Base-by-base conservation (phyloP, 1,140 invertebrate species). In the Battus philenor region DNA sequence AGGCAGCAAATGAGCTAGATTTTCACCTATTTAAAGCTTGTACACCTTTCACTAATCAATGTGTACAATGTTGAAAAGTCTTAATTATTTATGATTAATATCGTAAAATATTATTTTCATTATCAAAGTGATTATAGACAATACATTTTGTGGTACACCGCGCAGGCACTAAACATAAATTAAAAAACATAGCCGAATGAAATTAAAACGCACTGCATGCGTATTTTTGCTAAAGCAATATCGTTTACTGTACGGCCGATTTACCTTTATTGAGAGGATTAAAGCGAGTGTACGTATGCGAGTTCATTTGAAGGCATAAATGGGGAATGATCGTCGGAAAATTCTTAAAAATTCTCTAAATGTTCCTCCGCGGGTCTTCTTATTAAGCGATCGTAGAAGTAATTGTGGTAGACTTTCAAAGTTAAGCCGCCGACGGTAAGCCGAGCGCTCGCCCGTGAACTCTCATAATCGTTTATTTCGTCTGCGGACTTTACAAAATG, bases 391-490 rank as follows among this genome's bases (percentile, higher is more conserved):
- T 56, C 63, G 55, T 65, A 68, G 66, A 69, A 76, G 74, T 83
- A 77, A 80, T 77, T 78, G 76, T 71, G 76, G 73, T 66, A 71
- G 75, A 76, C 66, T 80, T 80, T 68, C 73, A 74, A 80, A 81
- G 77, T 81, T 80, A 78, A 81, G 60, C 68, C 66, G 67, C 44
- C 51, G 56, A 49, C 57, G 59, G 59, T 74, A 71, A 80, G 63
- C 67, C 64, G 58, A 41, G 29, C 34, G 65, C 62, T 47, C 52
- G 50, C 50, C 53, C 39, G 51, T 63, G 54, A 60, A 64, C 59
- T 54, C 61, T 73, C 75, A 69, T 81, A 77, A 81, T 72, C 71
- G 74, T 84, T 41, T 84, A 84, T 84, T 84, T 76, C 63, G 80
- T 84, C 80, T 84, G 77, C 66, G 61, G 75, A 84, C 71, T 81